Percentiles rank a stretch among this genome's conserved stretches.
These are phyloP conservation scores for Sakesphorus luctuosus DNA, from an alignment of 2,113 vertebrate species.

Conservation along the genomic window DNA sequence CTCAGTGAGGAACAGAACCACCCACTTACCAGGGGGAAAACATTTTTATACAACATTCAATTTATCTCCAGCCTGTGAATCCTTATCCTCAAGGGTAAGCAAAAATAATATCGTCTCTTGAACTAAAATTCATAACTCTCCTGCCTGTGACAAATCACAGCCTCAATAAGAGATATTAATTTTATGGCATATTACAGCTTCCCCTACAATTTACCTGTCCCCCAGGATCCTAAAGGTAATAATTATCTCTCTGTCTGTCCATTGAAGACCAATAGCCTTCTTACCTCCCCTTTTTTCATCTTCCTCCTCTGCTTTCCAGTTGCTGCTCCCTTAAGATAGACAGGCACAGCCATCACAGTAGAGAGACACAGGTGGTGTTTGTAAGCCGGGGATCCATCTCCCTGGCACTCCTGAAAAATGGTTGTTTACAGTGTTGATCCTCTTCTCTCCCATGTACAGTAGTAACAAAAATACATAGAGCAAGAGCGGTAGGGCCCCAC, in stretches of 20 bases:
- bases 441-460: neutral
- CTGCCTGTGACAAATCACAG: constrained; percentile 45
- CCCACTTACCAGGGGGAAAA: neutral
- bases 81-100: constrained; percentile 25
- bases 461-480: neutral
- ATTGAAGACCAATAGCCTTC: neutral
- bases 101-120: constrained; percentile 36
- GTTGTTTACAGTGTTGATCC: neutral
- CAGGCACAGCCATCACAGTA: neutral
- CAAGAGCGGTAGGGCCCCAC: neutral
- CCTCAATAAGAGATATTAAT: neutral
- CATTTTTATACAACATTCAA: constrained; percentile 4
- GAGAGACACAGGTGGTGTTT: neutral
- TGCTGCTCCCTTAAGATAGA: neutral
- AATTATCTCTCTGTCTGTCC: neutral
- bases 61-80: constrained; percentile 43
- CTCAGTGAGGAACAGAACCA: constrained; percentile 9
- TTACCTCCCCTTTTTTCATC: neutral
- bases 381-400: neutral
- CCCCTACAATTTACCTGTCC: constrained; percentile 28
- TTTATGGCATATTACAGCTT: constrained; percentile 35
- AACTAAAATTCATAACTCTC: constrained; percentile 61
- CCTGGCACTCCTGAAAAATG: neutral
- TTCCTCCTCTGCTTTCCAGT: neutral
- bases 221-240: constrained; percentile 12